Base-by-base conservation (phyloP, 2,797 vertebrate genomes). In the Scarus forsteni region DNA sequence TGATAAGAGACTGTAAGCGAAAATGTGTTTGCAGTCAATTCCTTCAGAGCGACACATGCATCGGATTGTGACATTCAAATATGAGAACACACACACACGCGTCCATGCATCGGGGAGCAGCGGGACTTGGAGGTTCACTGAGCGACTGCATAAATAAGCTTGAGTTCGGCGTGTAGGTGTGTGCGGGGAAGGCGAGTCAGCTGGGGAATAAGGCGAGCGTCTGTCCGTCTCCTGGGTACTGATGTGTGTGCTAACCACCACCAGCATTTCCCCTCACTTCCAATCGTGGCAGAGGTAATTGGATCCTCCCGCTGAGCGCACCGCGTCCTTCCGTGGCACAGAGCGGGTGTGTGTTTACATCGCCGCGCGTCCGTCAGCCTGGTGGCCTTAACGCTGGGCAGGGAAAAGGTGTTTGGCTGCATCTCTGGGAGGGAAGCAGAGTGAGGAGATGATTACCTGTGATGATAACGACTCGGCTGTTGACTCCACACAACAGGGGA, bases 381-480 rank as follows among this genome's bases (percentile, higher is more conserved):
- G 61, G 73, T 71, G 83, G 80, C 82, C 70, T 73, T 38, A 61
- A 60, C 13, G 52, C 61, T 1, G 55, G 73, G 46, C n/a, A 35
- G 69, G 35, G 40, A 53, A 74, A 68, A 60, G 60, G 69, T 40
- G 75, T 73, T 67, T 58, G 73, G 66, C 75, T 56, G 36, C 40
- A 13, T 66, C 73, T 75, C 66, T 79, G 14, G 63, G 60, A 66
- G 60, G 0, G 76, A 86, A 62, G 8, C 79, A 3, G 81, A 87
- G 84, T 80, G 64, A 80, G 79, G 70, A 77, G 84, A 87, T 80
- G 86, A 89, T 91, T 86, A 86, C 86, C 83, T 79, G 84, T 71
- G 0, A 85, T 79, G 74, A 87, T 75, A 72, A 64, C 57, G 43
- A 52, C 76, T 48, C 62, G 50, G 66, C 50, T 83, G 83, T 81